phyloP scores from a whole-genome alignment of 1,140 invertebrate species.

The Lepidurus arcticus region DNA sequence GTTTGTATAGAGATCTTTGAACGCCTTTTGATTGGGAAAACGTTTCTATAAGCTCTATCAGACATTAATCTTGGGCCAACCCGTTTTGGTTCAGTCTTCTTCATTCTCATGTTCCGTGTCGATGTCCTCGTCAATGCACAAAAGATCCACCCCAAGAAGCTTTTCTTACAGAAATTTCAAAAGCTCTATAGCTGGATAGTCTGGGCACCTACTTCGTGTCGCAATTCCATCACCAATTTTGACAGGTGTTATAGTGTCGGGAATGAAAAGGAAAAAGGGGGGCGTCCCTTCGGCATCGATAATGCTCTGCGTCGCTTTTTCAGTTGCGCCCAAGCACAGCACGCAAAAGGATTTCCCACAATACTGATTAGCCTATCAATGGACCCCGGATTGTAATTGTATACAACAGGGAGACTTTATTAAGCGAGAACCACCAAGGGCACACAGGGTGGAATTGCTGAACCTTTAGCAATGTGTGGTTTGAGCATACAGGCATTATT shows the following conservation, averaged over 20 bases:
- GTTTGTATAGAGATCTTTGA: no score
- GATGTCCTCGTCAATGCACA: not conserved
- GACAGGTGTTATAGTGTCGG: conserved; percentile 1
- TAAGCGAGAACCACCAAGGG: not conserved
- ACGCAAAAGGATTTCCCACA: not conserved
- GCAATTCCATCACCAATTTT: not conserved
- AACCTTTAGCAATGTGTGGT: no score
- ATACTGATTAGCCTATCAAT: conserved; percentile 9
- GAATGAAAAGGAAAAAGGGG: not conserved
- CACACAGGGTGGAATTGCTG: no score
- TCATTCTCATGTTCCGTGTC: not conserved
- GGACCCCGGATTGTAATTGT: not conserved
- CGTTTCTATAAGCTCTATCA: no score
- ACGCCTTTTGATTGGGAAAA: no score
- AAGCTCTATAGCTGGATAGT: not conserved
- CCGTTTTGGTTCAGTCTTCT: not conserved
- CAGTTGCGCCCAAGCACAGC: not conserved
- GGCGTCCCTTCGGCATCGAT: not conserved
- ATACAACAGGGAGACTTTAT: not conserved
- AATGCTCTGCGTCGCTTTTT: not conserved
- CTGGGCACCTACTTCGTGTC: not conserved
- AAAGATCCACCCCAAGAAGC: not conserved
- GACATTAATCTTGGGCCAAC: no score
- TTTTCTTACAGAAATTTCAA: not conserved
- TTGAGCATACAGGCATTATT: no score